A percentile compares a stretch with the other conserved stretches of the same genome.
These are phyloP conservation scores for Ormyrus nitidulus DNA, from an alignment of 2,888 invertebrate species.

Conservation along the genomic window DNA sequence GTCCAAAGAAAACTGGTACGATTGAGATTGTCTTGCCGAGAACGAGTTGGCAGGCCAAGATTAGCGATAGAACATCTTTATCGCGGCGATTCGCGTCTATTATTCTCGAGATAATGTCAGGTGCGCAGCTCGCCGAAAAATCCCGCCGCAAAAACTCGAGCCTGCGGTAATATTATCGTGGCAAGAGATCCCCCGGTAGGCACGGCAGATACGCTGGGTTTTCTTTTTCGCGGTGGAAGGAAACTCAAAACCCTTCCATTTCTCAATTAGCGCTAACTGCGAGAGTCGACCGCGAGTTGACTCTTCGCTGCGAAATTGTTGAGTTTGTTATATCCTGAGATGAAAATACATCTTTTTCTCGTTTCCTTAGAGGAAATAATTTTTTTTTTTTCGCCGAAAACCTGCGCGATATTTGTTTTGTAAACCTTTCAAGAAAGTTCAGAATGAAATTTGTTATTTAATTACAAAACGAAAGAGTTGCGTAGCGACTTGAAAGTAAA, in stretches of 20 bases:
- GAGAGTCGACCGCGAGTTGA: slow-evolving; percentile 23
- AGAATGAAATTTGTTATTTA: too few relatives aligned
- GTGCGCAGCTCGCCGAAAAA: slow-evolving; percentile 35
- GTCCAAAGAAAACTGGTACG: too few relatives aligned
- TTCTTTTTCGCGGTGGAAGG: slow-evolving; percentile 10
- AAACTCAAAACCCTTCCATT: slow-evolving; percentile 46
- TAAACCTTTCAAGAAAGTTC: too few relatives aligned
- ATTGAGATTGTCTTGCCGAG: neutral
- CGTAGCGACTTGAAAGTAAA: too few relatives aligned
- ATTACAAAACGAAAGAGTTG: too few relatives aligned
- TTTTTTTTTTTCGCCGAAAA: too few relatives aligned
- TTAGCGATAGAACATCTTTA: slow-evolving; percentile 51
- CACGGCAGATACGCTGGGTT: neutral
- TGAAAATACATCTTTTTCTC: too few relatives aligned
- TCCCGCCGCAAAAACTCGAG: neutral
- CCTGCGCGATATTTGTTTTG: too few relatives aligned
- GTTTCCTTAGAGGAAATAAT: too few relatives aligned
- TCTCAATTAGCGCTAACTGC: slow-evolving; percentile 44
- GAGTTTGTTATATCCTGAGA: too few relatives aligned
- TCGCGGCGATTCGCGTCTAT: slow-evolving; percentile 38
- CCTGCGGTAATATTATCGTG: slow-evolving; percentile 31
- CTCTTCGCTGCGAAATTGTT: too few relatives aligned
- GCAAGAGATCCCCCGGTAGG: slow-evolving; percentile 14
- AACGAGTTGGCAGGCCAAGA: slow-evolving; percentile 29
- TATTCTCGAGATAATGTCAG: slow-evolving; percentile 49